Conservation (phyloP, 2,797 vertebrate genomes). For the Astyanax mexicanus region DNA sequence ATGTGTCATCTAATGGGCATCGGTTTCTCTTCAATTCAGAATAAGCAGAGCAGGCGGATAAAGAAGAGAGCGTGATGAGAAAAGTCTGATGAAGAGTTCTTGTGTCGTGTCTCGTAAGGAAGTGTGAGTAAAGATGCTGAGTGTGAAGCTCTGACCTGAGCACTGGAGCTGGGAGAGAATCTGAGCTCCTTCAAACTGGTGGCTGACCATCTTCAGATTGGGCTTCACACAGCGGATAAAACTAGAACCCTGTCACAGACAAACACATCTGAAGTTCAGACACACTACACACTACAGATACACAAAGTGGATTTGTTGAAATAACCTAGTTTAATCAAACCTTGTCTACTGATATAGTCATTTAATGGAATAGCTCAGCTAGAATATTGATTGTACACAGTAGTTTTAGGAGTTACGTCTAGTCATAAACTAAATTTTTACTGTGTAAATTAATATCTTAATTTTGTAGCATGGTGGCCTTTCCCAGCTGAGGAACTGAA, state of each 20-base stretch:
- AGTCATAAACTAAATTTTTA: too few relatives aligned
- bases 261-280: not conserved
- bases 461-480: too few relatives aligned
- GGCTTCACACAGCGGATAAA: constrained; percentile 98
- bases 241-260: constrained; percentile 86
- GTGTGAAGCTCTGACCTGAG: constrained; percentile 81
- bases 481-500: too few relatives aligned
- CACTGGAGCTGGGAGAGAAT: constrained; percentile 98
- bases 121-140: not conserved
- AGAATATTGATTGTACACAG: too few relatives aligned
- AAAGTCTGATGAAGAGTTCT: not conserved
- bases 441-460: too few relatives aligned
- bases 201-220: constrained; percentile 96
- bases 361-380: too few relatives aligned
- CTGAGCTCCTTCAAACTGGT: constrained; percentile 94
- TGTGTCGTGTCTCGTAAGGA: too few relatives aligned
- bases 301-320: too few relatives aligned
- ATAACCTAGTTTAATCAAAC: too few relatives aligned
- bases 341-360: too few relatives aligned
- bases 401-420: too few relatives aligned
- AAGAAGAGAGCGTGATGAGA: not conserved
- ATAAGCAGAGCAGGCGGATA: not conserved
- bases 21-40: not conserved
- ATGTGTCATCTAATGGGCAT: not conserved
- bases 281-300: not conserved